These are phyloP conservation scores for Oryzaephilus surinamensis DNA, from an alignment of 1,140 invertebrate species.

Conservation along the genomic window DNA sequence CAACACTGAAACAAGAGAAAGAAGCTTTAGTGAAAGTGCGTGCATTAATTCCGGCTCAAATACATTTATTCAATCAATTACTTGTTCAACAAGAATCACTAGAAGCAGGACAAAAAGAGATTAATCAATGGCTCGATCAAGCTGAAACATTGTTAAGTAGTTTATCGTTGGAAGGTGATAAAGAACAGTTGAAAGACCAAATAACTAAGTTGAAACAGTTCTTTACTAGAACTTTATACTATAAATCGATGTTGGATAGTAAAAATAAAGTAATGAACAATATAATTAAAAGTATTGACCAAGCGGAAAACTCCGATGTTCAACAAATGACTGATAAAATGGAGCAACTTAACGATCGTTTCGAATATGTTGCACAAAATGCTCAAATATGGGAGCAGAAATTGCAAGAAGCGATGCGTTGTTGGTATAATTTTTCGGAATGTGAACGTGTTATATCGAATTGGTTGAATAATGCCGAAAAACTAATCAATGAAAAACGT, in stretches of 20 bases:
- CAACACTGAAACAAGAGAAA: slow-evolving; percentile 79
- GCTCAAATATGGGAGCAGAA: slow-evolving; percentile 69
- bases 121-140: slow-evolving; percentile 72
- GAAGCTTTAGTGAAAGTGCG: slow-evolving; percentile 73
- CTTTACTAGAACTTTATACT: slow-evolving; percentile 79
- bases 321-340: slow-evolving; percentile 59
- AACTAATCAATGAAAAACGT: slow-evolving; percentile 67
- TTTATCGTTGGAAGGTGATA: slow-evolving; percentile 53
- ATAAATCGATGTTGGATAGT: slow-evolving; percentile 86
- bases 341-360: slow-evolving; percentile 72
- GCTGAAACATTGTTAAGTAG: slow-evolving; percentile 62
- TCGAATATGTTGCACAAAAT: slow-evolving; percentile 58
- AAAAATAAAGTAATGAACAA: slow-evolving; percentile 90
- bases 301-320: slow-evolving; percentile 60
- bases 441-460: slow-evolving; percentile 69
- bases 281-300: slow-evolving; percentile 67
- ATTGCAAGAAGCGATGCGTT: slow-evolving; percentile 64
- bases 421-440: slow-evolving; percentile 78
- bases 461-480: slow-evolving; percentile 76
- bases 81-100: slow-evolving; percentile 83
- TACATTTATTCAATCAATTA: slow-evolving; percentile 72
- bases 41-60: slow-evolving; percentile 65
- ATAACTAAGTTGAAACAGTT: slow-evolving; percentile 78
- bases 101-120: slow-evolving; percentile 75
- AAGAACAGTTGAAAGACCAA: slow-evolving; percentile 59